Conservation (phyloP, 2,797 vertebrate species). For the Crossoptilon crossoptilon region DNA sequence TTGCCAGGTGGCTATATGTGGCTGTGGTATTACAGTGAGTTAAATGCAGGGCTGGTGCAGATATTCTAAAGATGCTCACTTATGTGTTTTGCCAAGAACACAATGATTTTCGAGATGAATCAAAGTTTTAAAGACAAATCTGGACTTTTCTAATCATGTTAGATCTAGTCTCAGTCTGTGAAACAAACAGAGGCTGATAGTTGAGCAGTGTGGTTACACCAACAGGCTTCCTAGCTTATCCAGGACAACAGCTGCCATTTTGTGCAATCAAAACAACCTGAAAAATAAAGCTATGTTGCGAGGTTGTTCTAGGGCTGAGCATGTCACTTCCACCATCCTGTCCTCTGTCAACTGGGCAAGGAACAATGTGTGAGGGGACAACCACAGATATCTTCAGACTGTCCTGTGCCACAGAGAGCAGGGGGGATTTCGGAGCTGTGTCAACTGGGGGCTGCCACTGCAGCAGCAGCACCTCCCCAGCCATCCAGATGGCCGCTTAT, state of each 20-base stretch:
- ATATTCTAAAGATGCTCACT: background rate
- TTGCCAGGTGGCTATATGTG: background rate
- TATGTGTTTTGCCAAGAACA: background rate
- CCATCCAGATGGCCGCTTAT: accelerated
- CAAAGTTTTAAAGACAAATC: background rate
- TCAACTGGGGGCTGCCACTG: background rate
- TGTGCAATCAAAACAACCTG: accelerated
- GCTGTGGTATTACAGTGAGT: background rate
- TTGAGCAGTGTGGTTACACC: background rate
- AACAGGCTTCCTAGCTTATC: background rate
- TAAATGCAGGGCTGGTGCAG: background rate
- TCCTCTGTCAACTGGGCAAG: background rate
- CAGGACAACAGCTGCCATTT: background rate
- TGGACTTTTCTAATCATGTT: background rate
- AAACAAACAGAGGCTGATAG: background rate
- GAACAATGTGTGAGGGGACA: background rate
- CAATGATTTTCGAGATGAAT: background rate
- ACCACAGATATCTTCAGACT: background rate
- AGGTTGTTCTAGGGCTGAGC: background rate
- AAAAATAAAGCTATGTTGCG: accelerated
- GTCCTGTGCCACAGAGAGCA: background rate
- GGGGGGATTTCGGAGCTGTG: background rate
- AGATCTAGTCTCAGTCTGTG: background rate
- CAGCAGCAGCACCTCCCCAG: background rate
- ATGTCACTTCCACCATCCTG: accelerated